phyloP scores from a whole-genome alignment of 92 coral and sea anemone species.

The Porites rus region DNA sequence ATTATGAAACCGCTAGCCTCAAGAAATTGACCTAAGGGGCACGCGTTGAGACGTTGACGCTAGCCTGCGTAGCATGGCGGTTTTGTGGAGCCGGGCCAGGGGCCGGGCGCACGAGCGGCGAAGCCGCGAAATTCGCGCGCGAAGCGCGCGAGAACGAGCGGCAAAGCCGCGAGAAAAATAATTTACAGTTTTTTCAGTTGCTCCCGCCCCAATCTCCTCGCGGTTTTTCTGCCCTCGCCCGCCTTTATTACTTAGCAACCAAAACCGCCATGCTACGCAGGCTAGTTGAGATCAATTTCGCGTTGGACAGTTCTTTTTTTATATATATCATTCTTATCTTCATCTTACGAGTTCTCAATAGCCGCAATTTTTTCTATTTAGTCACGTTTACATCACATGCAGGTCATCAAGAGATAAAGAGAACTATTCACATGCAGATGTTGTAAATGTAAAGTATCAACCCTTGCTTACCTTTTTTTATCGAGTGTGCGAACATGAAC shows the following conservation, averaged over 20 bases:
- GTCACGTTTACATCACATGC: constrained; percentile 14
- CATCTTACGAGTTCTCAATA: not conserved
- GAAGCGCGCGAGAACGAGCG: too few species aligned
- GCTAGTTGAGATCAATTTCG: not conserved
- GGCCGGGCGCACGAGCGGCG: too few species aligned
- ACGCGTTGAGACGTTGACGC: constrained; percentile 73
- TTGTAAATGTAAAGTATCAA: not conserved
- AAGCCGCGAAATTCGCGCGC: too few species aligned
- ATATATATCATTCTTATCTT: not conserved
- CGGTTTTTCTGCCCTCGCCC: too few species aligned
- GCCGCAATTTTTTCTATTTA: constrained; percentile 25
- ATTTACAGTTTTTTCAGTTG: too few species aligned
- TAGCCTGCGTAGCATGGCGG: too few species aligned
- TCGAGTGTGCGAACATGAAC: not conserved
- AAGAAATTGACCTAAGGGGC: constrained; percentile 68
- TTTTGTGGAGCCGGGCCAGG: too few species aligned
- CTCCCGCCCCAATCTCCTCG: too few species aligned
- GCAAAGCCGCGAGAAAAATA: too few species aligned
- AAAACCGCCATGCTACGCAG: too few species aligned
- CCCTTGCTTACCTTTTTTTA: constrained; percentile 14
- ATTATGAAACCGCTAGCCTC: constrained; percentile 23
- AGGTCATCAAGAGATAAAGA: constrained; percentile 9
- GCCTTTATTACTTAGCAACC: too few species aligned
- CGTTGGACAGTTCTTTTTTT: too few species aligned
- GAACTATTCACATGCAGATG: constrained; percentile 7